Conservation (phyloP, 92 coral and sea anemone species). For the Blastomussa wellsi region DNA sequence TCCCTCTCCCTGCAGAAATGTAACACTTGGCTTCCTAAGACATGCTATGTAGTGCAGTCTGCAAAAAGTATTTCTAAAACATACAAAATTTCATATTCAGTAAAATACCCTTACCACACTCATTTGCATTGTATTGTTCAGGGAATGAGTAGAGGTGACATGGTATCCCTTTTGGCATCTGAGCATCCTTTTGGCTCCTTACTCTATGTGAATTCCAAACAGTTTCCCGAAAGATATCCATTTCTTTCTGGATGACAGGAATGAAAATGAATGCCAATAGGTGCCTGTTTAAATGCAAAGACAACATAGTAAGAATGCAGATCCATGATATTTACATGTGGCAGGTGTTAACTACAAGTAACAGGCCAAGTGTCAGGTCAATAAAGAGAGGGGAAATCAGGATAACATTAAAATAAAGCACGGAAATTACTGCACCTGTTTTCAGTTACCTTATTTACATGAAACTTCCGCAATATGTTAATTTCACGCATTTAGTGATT, state of each 20-base stretch:
- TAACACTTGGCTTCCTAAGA: not conserved
- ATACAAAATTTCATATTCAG: constrained; percentile 7
- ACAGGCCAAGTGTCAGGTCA: not conserved
- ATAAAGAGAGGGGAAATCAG: not conserved
- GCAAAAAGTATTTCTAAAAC: not conserved
- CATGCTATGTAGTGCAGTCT: constrained; percentile 12
- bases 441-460: too few species aligned
- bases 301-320: constrained; percentile 15
- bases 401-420: not conserved
- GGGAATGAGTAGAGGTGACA: constrained; percentile 22
- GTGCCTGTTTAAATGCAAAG: constrained; percentile 22
- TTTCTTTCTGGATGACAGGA: constrained; percentile 58
- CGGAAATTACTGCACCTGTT: constrained; percentile 5
- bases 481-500: too few species aligned
- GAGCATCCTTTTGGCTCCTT: constrained; percentile 58
- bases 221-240: constrained; percentile 54
- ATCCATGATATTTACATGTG: not conserved
- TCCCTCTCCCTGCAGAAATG: not conserved
- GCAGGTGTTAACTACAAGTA: not conserved
- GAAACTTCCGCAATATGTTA: too few species aligned
- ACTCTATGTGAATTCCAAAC: constrained; percentile 70
- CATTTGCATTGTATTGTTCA: constrained; percentile 42
- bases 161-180: constrained; percentile 68
- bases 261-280: constrained; percentile 60
- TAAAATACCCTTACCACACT: constrained; percentile 46